These are phyloP conservation scores for Apis cerana DNA, from an alignment of 1,140 invertebrate genomes.

Conservation along the genomic window DNA sequence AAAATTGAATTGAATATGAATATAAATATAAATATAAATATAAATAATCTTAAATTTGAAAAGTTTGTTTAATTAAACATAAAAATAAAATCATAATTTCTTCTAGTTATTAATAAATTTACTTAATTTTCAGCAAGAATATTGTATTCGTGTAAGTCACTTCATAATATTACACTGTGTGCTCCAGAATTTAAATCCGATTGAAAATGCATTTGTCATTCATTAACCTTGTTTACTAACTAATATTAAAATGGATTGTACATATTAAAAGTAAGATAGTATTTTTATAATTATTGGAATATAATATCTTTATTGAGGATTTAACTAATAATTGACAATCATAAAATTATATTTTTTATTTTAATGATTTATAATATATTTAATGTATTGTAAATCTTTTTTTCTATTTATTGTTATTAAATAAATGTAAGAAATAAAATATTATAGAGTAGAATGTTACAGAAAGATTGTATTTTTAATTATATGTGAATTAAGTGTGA, in stretches of 20 bases:
- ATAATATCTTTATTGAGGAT: conserved; percentile 29
- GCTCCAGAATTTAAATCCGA: conserved; percentile 43
- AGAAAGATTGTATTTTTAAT: conserved; percentile 28
- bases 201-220: conserved; percentile 53
- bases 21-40: too few relatives aligned
- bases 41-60: not conserved
- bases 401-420: not conserved
- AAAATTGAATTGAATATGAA: not conserved
- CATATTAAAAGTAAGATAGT: conserved; percentile 54
- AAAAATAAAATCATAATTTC: conserved; percentile 15
- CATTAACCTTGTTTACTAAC: conserved; percentile 56
- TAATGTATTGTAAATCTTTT: not conserved
- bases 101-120: conserved; percentile 63
- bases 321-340: conserved; percentile 1
- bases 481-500: conserved; percentile 16
- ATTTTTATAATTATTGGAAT: conserved; percentile 35
- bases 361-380: not conserved
- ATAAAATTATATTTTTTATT: conserved; percentile 10
- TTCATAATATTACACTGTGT: conserved; percentile 60
- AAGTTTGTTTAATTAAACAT: not conserved
- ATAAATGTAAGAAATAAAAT: not conserved
- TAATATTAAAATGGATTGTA: conserved; percentile 36
- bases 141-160: conserved; percentile 79
- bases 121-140: conserved; percentile 80
- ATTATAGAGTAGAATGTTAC: not conserved